phyloP scores from a whole-genome alignment of 2,113 vertebrate genomes.

The Sander lucioperca region DNA sequence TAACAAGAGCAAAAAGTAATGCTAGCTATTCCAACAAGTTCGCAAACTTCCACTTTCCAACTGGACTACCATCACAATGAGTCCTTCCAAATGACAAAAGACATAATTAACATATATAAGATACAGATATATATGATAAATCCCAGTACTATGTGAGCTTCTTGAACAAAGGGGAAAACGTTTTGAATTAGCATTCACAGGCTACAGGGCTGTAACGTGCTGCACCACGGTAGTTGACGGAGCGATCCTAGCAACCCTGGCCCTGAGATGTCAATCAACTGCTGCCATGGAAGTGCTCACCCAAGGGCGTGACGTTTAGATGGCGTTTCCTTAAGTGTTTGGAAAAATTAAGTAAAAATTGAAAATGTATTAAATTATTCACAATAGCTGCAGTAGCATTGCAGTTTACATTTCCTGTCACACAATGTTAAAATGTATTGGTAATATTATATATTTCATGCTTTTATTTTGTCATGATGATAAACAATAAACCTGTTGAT shows the following conservation, averaged over 20 bases:
- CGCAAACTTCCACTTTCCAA: neutral
- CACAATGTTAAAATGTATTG: neutral
- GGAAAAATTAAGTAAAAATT: too few species aligned
- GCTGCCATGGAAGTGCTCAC: neutral
- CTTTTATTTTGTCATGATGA: conserved; percentile 8
- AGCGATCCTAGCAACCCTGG: neutral
- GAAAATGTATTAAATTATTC: neutral
- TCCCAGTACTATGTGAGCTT: neutral
- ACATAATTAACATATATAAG: neutral
- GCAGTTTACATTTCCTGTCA: neutral
- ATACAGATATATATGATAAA: too few species aligned
- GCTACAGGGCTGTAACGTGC: neutral
- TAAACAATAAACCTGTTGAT: conserved; percentile 5
- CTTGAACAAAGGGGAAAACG: neutral
- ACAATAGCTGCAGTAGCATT: neutral
- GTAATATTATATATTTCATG: neutral
- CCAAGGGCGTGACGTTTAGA: neutral
- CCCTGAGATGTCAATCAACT: neutral
- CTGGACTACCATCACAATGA: neutral
- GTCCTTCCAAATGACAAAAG: neutral
- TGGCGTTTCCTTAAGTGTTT: neutral
- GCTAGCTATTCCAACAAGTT: neutral
- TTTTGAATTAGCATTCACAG: neutral
- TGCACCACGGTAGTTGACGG: neutral
- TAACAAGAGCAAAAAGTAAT: neutral